Base-by-base conservation (phyloP, 1,140 invertebrate genomes). In the Probaryconus sp. region DNA sequence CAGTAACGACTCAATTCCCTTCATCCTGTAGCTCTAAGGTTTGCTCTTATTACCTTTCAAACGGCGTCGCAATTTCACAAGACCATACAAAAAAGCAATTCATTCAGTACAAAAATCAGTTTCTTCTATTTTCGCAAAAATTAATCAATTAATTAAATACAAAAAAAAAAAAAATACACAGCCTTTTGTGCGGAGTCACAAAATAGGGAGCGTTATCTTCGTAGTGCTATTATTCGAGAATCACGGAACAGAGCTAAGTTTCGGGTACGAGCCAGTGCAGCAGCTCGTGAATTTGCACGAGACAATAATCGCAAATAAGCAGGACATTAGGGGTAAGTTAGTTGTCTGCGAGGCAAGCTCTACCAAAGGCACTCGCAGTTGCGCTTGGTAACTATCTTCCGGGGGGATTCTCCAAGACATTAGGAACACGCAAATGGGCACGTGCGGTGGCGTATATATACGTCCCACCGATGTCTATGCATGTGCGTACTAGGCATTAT, bases 231-330 rank as follows among this genome's bases (percentile, higher is more conserved):
- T 63, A 72, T 72, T 71, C 48, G 51, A 18, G 13, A 67, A 61
- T 56, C 50, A 63, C 56, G 42, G 64, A 63, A 72, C 55, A 58
- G 20, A 40, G 13, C 38, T 24, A 58, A 77, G 68, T 73, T 73
- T 73, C 28, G 30, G 43, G 20, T 73, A 47, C 67, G 64, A 60
- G 56, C 24, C 60, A 30, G 60, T 74, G 72, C 56, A 61, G 56
- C 43, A 61, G 47, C 55, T 75, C 75, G 63, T 76, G 77, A 73
- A 78, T 73, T 77, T 53, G 38, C 53, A 45, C 48, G 75, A 68
- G 77, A 77, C 80, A 71, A 83, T 82, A 83, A 84, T 80, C 72
- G 72, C 51, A 74, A 78, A 73, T 80, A 81, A 81, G 76, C 81
- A 77, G 76, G 61, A 78, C 78, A 78, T 81, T 83, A 82, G 56